Base-by-base conservation (phyloP, 2,888 invertebrate genomes). In the Cordylochernes scorpioides region DNA sequence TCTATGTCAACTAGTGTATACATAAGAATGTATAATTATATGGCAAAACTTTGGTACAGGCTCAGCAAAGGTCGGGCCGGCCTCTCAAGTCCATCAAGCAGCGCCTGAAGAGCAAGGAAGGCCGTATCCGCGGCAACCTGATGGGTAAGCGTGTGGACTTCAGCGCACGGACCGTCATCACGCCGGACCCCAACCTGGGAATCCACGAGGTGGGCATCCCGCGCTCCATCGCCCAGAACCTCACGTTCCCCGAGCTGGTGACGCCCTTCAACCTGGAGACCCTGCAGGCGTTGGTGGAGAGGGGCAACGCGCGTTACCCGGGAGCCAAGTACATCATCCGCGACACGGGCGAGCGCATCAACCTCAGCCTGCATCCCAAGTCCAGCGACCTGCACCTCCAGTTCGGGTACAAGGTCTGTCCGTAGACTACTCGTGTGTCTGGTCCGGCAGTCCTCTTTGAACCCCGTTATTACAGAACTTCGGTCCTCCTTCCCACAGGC, bases 111-210 rank as follows among this genome's bases (percentile, higher is more conserved):
- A 91, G 94, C n/a, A 97, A 99, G 52, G 94, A 97, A 67, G 97
- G 97, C 0, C 65, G 97, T 46, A 91, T 97, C 46, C 65, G 97
- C 55, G 97, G 97, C 45, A 97, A 97, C 54, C 66, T 99, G 46
- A 97, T 97, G 97, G 97, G 97, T 30, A 97, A 94, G 54, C 84
- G 97, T 61, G 97, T 97, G 1, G 97, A 97, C 51, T 99, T 97
- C 52, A 94, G 91, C 0, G 97, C 91, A 4, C 72, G 97, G 54
- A 97, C 97, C 46, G 97, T 97, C 48, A 84, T 84, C 50, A 91
- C 86, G 13, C 86, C 84, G 0, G 84, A 84, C 62, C 84, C 84
- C 0, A 86, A 84, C 57, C 58, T 86, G 37, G 67, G 80, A 41
- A 91, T 80, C 51, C 88, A 80, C 53, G 84, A 86, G 60, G 88